phyloP scores from a whole-genome alignment of 2,797 vertebrate genomes.

The Gambelia wislizenii region DNA sequence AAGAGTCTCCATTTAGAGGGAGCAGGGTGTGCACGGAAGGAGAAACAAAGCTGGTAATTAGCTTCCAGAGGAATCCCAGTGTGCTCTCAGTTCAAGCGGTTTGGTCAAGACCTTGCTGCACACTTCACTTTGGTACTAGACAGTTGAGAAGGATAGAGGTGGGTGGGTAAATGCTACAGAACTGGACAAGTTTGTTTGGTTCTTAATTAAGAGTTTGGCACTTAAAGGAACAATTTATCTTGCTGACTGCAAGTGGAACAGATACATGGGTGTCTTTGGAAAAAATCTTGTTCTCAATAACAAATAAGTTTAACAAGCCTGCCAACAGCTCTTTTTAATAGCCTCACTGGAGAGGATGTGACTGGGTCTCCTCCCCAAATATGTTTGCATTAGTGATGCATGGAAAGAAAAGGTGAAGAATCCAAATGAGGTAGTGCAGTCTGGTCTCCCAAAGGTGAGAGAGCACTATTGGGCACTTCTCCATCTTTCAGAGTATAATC shows the following conservation, averaged over 20 bases:
- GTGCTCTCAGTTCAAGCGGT: slow-evolving; percentile 67
- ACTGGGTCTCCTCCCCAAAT: neutral
- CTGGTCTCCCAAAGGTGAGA: slow-evolving; percentile 28
- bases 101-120: slow-evolving; percentile 70
- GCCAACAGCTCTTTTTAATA: neutral
- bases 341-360: slow-evolving; percentile 6
- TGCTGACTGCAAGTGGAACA: slow-evolving; percentile 55
- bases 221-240: slow-evolving; percentile 59
- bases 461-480: slow-evolving; percentile 14
- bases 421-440: neutral
- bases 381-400: neutral
- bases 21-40: slow-evolving; percentile 50
- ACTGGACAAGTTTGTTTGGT: slow-evolving; percentile 44
- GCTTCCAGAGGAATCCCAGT: slow-evolving; percentile 64
- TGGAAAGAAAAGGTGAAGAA: slow-evolving; percentile 6
- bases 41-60: slow-evolving; percentile 74
- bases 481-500: neutral
- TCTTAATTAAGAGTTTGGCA: slow-evolving; percentile 62
- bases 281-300: slow-evolving; percentile 41
- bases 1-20: slow-evolving; percentile 40
- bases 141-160: fast-evolving
- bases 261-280: slow-evolving; percentile 44
- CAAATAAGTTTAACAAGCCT: slow-evolving; percentile 57
- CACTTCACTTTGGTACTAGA: slow-evolving; percentile 1
- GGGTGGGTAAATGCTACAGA: slow-evolving; percentile 40